Evolutionary conservation across 2,888 invertebrate species (phyloP), one percentile per base, ranked within the genome.

Genomic region (Diplolepis rosae): DNA sequence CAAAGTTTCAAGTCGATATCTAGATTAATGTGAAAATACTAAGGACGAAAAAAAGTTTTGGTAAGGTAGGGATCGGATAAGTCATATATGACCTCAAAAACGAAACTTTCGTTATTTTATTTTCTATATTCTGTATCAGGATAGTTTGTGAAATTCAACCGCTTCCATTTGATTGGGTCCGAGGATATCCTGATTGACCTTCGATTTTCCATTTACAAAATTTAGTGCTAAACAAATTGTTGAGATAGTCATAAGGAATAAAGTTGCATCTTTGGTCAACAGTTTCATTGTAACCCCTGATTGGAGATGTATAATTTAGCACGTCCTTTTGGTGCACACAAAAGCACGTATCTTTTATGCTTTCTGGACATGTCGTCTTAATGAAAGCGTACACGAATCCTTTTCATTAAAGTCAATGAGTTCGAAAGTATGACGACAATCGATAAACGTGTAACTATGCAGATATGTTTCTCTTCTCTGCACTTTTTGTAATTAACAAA

Each of bases 391-490:
- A 3, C 27, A 3, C 11, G 13, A 4, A 50, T 7, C 11, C 6
- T 48, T 48, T 54, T 54, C 32, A 54, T 4, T 35, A 13, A 13
- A 35, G n/a, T n/a, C 2, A 11, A 2, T 56, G 18, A n/a, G n/a
- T n/a, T n/a, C n/a, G n/a, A 18, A 18, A n/a, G 52, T 30, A 15
- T 15, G 6, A 30, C 1, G 30, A 4, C 32, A 11, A 54, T 54
- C 27, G 50, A 27, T 51, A 51, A 51, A 51, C 50, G 50, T 51
- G 50, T 5, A 51, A 30, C 32, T 32, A 54, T 32, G 54, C 32
- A 32, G 54, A 13, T 32, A n/a, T 15, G n/a, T n/a, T 42, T 42
- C 15, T 15, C 5, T 42, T 42, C 42, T 42, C 42, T 42, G n/a
- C 15, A 15, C 42, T 15, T 15, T 15, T 42, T 42, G 6, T 42